Conservation (phyloP, 2,797 vertebrate species). For the Melanotaenia boesemani region DNA sequence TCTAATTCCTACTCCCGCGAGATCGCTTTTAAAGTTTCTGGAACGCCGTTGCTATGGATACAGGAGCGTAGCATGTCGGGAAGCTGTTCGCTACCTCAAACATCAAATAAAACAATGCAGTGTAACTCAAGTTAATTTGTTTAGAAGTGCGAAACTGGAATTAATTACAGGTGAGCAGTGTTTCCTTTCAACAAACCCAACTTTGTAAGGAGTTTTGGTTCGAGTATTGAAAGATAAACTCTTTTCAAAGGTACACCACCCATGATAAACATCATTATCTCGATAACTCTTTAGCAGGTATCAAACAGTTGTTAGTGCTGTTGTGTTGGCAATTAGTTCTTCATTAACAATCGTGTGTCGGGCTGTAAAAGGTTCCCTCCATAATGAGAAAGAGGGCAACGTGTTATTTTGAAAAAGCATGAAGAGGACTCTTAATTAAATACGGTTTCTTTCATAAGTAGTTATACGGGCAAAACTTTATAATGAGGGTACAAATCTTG, state of each 20-base stretch:
- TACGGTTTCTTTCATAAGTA: too few relatives aligned
- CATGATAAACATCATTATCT: neutral
- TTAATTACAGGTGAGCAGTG: conserved; percentile 40
- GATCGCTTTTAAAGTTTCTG: neutral
- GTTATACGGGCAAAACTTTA: neutral
- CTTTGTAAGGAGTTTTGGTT: neutral
- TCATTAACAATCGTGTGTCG: neutral
- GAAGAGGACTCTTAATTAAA: neutral
- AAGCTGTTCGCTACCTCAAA: conserved; percentile 11
- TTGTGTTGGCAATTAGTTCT: neutral
- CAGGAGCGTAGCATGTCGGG: conserved; percentile 35
- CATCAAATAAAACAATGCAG: neutral
- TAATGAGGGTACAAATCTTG: neutral
- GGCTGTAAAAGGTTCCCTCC: too few relatives aligned
- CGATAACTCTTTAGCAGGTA: neutral
- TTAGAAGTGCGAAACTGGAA: neutral
- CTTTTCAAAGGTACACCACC: too few relatives aligned
- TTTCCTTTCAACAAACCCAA: neutral
- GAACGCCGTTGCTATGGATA: conserved; percentile 59
- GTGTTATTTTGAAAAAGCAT: too few relatives aligned
- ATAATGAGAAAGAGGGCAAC: too few relatives aligned
- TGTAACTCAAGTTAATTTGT: neutral
- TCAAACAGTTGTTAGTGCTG: neutral
- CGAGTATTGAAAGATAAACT: too few relatives aligned
- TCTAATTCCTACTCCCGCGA: conserved; percentile 51